Conservation (phyloP, 2,888 invertebrate species). For the Vannuccia rotundouncinata region DNA sequence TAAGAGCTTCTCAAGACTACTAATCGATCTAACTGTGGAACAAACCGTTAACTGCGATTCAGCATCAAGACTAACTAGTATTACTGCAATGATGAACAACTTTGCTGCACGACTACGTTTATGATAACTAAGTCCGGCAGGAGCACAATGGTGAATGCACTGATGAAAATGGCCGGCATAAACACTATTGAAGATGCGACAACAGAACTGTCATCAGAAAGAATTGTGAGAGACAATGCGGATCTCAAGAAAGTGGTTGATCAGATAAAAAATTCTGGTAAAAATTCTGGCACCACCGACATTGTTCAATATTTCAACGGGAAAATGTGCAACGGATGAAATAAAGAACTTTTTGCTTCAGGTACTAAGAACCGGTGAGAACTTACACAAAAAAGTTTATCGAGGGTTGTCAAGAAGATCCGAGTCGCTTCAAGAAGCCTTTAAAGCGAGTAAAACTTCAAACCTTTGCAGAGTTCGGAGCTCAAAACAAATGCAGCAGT, state of each 20-base stretch:
- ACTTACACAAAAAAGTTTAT: background rate
- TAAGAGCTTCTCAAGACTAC: too few species aligned
- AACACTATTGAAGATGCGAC: slow-evolving; percentile 15
- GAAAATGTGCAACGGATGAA: background rate
- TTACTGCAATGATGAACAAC: slow-evolving; percentile 38
- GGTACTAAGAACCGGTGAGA: background rate
- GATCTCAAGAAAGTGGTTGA: slow-evolving; percentile 38
- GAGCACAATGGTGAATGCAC: background rate
- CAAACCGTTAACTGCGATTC: slow-evolving; percentile 41
- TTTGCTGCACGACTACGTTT: slow-evolving; percentile 22
- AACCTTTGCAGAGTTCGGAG: background rate
- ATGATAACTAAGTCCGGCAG: slow-evolving; percentile 38
- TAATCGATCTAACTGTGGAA: too few species aligned
- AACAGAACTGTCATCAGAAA: slow-evolving; percentile 18
- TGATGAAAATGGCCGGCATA: slow-evolving; percentile 34
- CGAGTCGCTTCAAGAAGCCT: background rate
- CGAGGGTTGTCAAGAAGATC: background rate
- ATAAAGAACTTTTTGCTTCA: background rate
- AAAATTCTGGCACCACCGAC: background rate
- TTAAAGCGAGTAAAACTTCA: background rate
- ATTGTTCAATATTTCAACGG: background rate
- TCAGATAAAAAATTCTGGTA: slow-evolving; percentile 31
- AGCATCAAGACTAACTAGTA: slow-evolving; percentile 40
- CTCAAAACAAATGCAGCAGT: background rate
- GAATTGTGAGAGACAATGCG: slow-evolving; percentile 33